A percentile compares a stretch with the other conserved stretches of the same genome.
Conservation (phyloP, 2,797 vertebrate species). For the Thaleichthys pacificus region DNA sequence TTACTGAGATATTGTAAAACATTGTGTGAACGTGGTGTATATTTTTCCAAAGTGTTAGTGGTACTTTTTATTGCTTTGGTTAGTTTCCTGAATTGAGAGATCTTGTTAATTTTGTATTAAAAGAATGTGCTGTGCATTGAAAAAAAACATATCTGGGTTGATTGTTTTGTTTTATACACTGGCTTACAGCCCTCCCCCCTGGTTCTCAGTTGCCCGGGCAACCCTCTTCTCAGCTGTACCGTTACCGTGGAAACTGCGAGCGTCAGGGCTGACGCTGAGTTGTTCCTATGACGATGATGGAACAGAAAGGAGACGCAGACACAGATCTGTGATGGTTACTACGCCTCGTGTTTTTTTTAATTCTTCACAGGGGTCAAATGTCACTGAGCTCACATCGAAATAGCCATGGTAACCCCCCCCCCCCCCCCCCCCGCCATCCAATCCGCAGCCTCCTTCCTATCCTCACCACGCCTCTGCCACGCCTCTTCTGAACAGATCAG, state of each 20-base stretch:
- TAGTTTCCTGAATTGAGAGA: slow-evolving; percentile 75
- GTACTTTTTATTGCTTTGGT: slow-evolving; percentile 83
- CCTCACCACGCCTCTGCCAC: neutral
- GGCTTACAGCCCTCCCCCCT: slow-evolving; percentile 22
- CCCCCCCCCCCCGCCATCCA: neutral
- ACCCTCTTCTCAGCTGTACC: slow-evolving; percentile 66
- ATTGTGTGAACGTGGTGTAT: slow-evolving; percentile 80
- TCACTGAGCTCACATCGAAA: slow-evolving; percentile 59
- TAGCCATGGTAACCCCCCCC: slow-evolving; percentile 34
- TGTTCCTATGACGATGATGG: slow-evolving; percentile 55
- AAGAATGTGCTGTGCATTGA: slow-evolving; percentile 81
- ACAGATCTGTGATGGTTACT: slow-evolving; percentile 46
- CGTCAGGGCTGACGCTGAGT: slow-evolving; percentile 63
- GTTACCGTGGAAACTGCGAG: slow-evolving; percentile 71
- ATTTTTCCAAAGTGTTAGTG: slow-evolving; percentile 84
- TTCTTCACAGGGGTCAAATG: slow-evolving; percentile 64
- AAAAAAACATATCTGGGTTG: slow-evolving; percentile 52
- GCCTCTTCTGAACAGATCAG: slow-evolving; percentile 45
- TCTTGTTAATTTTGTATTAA: slow-evolving; percentile 86
- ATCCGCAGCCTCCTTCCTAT: neutral
- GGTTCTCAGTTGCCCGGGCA: slow-evolving; percentile 68
- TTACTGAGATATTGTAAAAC: slow-evolving; percentile 74
- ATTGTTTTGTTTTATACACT: slow-evolving; percentile 55
- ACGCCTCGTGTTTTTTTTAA: slow-evolving; percentile 48
- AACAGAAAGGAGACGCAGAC: slow-evolving; percentile 45